phyloP scores from a whole-genome alignment of 1,140 invertebrate genomes.

The Trichonephila clavipes region DNA sequence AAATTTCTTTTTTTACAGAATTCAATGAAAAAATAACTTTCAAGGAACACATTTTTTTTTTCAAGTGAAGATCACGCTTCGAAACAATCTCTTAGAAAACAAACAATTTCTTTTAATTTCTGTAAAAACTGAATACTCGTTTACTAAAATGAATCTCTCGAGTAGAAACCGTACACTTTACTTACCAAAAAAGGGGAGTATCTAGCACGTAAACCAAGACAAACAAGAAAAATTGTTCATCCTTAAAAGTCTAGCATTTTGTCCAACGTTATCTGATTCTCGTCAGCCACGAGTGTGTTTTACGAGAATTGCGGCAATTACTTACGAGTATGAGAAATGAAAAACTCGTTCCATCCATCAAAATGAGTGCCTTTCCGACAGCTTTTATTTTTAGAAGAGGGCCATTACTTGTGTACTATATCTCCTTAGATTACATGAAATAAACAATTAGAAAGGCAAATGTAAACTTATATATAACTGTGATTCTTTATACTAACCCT shows the following conservation, averaged over 20 bases:
- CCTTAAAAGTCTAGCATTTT: slow-evolving; percentile 51
- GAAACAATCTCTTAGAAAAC: neutral
- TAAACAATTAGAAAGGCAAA: neutral
- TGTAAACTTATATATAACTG: no score
- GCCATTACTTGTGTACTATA: neutral
- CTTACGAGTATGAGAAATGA: slow-evolving; percentile 51
- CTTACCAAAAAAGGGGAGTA: neutral
- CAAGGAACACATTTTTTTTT: no score
- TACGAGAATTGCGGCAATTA: slow-evolving; percentile 65
- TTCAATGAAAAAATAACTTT: no score
- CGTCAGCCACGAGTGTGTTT: slow-evolving; percentile 53
- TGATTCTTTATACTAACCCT: no score
- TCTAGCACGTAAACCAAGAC: neutral
- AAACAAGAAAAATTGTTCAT: slow-evolving; percentile 20
- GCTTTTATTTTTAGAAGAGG: slow-evolving; percentile 44
- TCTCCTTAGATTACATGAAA: neutral
- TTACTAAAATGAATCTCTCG: neutral
- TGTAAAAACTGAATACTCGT: neutral
- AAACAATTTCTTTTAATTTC: neutral
- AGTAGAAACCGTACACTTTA: neutral
- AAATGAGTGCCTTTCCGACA: slow-evolving; percentile 31
- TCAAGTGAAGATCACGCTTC: no score
- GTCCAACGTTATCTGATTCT: slow-evolving; percentile 48
- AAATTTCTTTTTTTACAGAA: no score
- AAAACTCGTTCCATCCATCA: slow-evolving; percentile 49